Conservation (phyloP, 2,888 invertebrate species). For the Deroplatys truncata region DNA sequence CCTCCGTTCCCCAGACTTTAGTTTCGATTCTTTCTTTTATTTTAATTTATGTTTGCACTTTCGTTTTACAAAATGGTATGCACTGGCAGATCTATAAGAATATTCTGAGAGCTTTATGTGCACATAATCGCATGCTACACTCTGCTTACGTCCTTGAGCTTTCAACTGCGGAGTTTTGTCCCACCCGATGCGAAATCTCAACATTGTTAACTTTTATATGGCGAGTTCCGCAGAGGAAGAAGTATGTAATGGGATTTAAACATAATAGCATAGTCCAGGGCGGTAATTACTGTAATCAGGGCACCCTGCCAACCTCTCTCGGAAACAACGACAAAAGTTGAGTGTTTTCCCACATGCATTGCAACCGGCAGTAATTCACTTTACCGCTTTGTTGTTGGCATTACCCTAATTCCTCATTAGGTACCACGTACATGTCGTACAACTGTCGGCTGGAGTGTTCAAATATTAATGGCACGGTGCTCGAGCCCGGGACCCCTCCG, state of each 20-base stretch:
- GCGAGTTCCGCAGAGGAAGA: not conserved
- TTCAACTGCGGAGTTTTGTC: not conserved
- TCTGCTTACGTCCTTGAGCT: not conserved
- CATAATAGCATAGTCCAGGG: not conserved
- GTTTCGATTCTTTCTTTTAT: too few relatives aligned
- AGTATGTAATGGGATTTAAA: not conserved
- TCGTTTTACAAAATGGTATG: too few relatives aligned
- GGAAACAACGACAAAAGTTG: not conserved
- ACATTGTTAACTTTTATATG: not conserved
- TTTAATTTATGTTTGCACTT: too few relatives aligned
- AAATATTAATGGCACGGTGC: not conserved
- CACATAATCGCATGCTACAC: too few relatives aligned
- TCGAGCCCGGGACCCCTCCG: not conserved
- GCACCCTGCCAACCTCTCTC: not conserved
- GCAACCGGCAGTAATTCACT: not conserved
- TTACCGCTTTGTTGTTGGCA: not conserved
- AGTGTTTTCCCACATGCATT: not conserved
- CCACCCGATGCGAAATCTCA: not conserved
- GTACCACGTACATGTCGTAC: not conserved
- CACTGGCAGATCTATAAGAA: too few relatives aligned
- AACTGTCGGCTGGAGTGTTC: not conserved
- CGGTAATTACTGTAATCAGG: not conserved
- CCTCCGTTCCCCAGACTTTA: too few relatives aligned
- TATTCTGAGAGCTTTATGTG: too few relatives aligned
- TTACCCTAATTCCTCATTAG: not conserved